Evolutionary conservation across 2,113 vertebrate genomes (phyloP), one percentile per base, ranked within the genome.

Genomic region (Cynocephalus volans): DNA sequence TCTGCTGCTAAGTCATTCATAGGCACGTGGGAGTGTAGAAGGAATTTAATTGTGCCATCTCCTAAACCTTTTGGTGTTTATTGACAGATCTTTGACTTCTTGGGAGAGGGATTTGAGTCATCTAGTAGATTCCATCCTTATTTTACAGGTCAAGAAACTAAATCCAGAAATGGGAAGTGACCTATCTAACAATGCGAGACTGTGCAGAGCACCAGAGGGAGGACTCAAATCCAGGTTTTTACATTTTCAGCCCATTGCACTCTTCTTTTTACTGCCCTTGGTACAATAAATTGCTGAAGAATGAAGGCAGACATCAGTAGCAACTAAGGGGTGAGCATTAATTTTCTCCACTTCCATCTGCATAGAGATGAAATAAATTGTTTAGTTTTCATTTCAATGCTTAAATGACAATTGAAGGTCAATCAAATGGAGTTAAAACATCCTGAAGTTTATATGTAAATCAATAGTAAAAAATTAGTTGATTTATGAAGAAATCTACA

Each of bases 1-100:
- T 97, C 96, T 96, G 83, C 77, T 36, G 3, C 67, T 92, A 97
- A 97, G 92, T 96, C 96, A 97, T 97, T 93, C 91, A 76, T 31
- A 67, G 64, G 86, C 83, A 65, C 3, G 23, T 76, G 86, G 64
- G 83, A 83, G 52, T 70, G 31, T 41, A 48, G 69, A 86, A 80
- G 83, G 75, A 62, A 95, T 89, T 64, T 86, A 82, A 85, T 28
- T 95, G 60, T 81, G 65, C 85, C 33, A 4, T 70, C 56, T 93
- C 45, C 56, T 91, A 81, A 95, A 94, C 60, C 48, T 93, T 89
- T 95, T 54, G n/a, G n/a, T 91, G 26, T 87, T 80, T 93, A 86
- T 87, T n/a, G 80, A 89, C 64, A 92, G 62, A 86, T 86, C 52
- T 17, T 69, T 65, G 33, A 69, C 41, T 87, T 91, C 67, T 80